phyloP scores from a whole-genome alignment of 2,888 invertebrate genomes.

The Volucella zonaria region DNA sequence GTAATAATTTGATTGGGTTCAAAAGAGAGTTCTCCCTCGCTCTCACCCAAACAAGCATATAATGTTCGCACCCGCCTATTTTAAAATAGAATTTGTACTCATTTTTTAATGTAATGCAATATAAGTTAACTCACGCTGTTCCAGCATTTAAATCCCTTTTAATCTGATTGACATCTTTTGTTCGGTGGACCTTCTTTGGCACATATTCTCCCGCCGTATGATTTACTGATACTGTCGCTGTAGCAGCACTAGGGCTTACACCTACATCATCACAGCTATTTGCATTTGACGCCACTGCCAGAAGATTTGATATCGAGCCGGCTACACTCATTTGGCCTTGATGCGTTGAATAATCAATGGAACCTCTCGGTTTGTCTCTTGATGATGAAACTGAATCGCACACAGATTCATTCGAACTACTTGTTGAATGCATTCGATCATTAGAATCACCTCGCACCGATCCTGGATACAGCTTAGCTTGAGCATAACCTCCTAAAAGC shows the following conservation, averaged over 20 bases:
- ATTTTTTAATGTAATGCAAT: not conserved
- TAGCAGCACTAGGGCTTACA: slow-evolving; percentile 77
- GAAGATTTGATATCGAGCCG: slow-evolving; percentile 79
- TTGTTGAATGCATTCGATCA: slow-evolving; percentile 84
- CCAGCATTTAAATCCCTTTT: slow-evolving; percentile 81
- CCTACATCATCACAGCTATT: slow-evolving; percentile 80
- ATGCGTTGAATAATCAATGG: slow-evolving; percentile 79
- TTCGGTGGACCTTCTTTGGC: slow-evolving; percentile 85
- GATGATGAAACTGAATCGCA: slow-evolving; percentile 87
- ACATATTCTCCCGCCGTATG: slow-evolving; percentile 78
- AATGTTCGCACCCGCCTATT: slow-evolving; percentile 94
- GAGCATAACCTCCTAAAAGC: slow-evolving; percentile 78
- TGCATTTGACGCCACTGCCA: slow-evolving; percentile 77
- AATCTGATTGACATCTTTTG: slow-evolving; percentile 82
- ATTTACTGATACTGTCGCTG: slow-evolving; percentile 75
- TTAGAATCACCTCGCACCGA: slow-evolving; percentile 79
- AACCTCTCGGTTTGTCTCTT: slow-evolving; percentile 82
- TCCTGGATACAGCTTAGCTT: slow-evolving; percentile 79
- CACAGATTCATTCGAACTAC: slow-evolving; percentile 94
- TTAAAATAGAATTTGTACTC: slow-evolving; percentile 16
- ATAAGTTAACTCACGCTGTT: slow-evolving; percentile 80
- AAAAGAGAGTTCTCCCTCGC: slow-evolving; percentile 98
- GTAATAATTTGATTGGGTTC: slow-evolving; percentile 99
- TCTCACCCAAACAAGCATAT: slow-evolving; percentile 97
- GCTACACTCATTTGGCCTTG: slow-evolving; percentile 77